phyloP scores from a whole-genome alignment of 2,113 vertebrate genomes.

The Actenoides lindsayi region DNA sequence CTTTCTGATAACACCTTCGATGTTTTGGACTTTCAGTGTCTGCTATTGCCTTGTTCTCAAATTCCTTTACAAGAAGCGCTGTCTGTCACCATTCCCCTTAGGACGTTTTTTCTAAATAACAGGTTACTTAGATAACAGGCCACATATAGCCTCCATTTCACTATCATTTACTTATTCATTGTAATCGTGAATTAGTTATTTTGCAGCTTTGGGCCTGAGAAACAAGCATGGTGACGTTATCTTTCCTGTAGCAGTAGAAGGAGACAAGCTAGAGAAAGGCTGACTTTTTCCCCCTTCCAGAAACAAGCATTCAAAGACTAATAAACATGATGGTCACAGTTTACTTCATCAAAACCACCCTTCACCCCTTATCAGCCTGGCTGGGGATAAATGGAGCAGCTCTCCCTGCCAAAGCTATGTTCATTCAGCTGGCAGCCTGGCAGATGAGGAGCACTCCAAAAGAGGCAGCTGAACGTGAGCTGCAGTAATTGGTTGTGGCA shows the following conservation, averaged over 20 bases:
- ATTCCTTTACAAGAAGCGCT: background rate
- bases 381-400: background rate
- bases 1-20: background rate
- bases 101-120: background rate
- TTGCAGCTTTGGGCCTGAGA: background rate
- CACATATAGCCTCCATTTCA: background rate
- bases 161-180: background rate
- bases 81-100: background rate
- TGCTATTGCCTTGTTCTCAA: background rate
- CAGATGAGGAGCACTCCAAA: background rate
- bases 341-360: background rate
- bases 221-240: rapidly evolving
- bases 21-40: background rate
- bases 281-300: background rate
- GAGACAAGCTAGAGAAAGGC: background rate
- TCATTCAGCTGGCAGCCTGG: background rate
- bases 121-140: background rate
- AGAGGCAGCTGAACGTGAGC: background rate
- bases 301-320: background rate
- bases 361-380: background rate
- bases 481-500: background rate
- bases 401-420: background rate
- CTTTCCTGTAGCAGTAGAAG: background rate
- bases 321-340: background rate
- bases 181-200: background rate